These are phyloP conservation scores for Otolemur crassicaudatus DNA, from an alignment of 2,797 vertebrate species.

Conservation along the genomic window DNA sequence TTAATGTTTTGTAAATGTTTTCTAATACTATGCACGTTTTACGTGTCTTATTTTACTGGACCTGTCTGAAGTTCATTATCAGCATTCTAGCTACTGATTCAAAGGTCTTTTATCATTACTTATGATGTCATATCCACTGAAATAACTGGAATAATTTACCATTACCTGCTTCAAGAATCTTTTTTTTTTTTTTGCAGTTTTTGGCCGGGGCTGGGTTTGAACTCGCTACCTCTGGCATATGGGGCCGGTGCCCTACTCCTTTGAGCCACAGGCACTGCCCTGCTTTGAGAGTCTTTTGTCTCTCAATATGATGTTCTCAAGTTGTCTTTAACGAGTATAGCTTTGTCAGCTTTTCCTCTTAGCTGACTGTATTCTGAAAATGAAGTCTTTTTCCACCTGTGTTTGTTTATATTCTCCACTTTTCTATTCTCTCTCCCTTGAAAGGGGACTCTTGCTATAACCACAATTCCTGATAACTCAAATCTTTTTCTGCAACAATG, in stretches of 20 bases:
- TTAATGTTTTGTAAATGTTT: neutral
- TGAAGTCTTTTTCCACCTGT: neutral
- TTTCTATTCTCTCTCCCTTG: neutral
- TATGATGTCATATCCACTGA: neutral
- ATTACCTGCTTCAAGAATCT: neutral
- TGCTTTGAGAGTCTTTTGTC: neutral
- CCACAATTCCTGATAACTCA: neutral
- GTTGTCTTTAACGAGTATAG: neutral
- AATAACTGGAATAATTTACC: neutral
- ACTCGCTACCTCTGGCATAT: too few relatives aligned
- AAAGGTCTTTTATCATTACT: neutral
- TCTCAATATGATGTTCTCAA: neutral
- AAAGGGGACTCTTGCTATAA: too few relatives aligned
- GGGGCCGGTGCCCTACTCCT: too few relatives aligned
- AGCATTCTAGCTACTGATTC: neutral
- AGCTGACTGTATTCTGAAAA: neutral
- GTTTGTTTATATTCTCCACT: neutral
- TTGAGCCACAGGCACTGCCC: too few relatives aligned
- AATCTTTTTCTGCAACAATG: neutral
- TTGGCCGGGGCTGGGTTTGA: too few relatives aligned
- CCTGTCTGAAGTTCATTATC: neutral
- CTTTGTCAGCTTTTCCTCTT: neutral
- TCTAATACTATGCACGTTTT: neutral
- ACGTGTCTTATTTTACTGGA: neutral
- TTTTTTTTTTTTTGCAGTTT: too few relatives aligned